phyloP scores from a whole-genome alignment of 2,888 invertebrate species.

The Drosophila differens region DNA sequence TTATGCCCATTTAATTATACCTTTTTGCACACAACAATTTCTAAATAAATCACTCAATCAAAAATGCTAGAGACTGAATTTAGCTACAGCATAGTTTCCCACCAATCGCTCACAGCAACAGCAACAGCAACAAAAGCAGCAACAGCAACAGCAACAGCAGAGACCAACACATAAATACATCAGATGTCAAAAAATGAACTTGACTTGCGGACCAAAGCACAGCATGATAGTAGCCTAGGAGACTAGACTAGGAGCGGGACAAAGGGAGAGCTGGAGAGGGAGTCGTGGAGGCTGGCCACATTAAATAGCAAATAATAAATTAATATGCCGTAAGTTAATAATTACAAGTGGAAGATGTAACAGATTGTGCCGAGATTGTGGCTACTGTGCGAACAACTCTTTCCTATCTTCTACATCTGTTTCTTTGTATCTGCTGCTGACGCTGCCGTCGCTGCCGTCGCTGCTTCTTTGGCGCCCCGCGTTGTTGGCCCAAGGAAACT shows the following conservation, averaged over 20 bases:
- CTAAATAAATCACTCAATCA: conserved; percentile 81
- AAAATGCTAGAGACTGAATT: conserved; percentile 64
- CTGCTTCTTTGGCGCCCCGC: conserved; percentile 42
- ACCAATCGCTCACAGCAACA: conserved; percentile 78
- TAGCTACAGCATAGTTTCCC: conserved; percentile 75
- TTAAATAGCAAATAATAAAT: conserved; percentile 81
- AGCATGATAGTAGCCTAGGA: conserved; percentile 35
- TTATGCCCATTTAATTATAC: conserved; percentile 79
- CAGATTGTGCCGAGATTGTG: conserved; percentile 70
- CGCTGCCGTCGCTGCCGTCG: conserved; percentile 5
- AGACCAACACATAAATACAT: conserved; percentile 77
- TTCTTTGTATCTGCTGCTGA: conserved; percentile 23
- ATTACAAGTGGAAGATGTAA: conserved; percentile 73
- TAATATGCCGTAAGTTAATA: conserved; percentile 81
- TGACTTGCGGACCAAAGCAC: conserved; percentile 59
- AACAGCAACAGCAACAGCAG: conserved; percentile 9
- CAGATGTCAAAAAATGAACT: conserved; percentile 80
- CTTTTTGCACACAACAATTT: conserved; percentile 76
- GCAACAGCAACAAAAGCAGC: conserved; percentile 43
- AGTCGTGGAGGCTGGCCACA: conserved; percentile 69
- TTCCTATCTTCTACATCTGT: conserved; percentile 54
- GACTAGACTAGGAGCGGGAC: background rate
- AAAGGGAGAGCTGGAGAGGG: conserved; percentile 8
- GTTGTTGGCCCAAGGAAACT: conserved; percentile 63
- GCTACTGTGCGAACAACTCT: conserved; percentile 67